Conservation (phyloP, 2,113 vertebrate species). For the Bufo bufo region DNA sequence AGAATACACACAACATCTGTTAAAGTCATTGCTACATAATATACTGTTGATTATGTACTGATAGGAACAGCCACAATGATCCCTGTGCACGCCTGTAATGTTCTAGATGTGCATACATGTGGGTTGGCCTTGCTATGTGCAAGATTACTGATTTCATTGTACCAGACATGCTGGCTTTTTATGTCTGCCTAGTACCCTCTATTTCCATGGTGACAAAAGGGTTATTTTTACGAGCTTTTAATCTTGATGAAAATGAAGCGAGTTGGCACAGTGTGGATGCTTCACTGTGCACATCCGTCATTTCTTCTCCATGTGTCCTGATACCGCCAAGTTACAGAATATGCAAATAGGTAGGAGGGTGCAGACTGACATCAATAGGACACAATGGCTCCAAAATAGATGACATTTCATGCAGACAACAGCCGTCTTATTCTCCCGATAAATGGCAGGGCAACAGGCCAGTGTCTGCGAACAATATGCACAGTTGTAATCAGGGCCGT, state of each 20-base stretch:
- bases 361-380: constrained; percentile 45
- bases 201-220: constrained; percentile 48
- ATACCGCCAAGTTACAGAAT: constrained; percentile 32
- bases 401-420: constrained; percentile 32
- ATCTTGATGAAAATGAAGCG: constrained; percentile 19
- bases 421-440: constrained; percentile 33
- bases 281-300: constrained; percentile 38
- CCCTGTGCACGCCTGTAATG: background rate
- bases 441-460: constrained; percentile 28
- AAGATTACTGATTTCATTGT: background rate
- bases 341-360: constrained; percentile 35
- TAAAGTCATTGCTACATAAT: no score
- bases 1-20: no score
- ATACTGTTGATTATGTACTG: no score
- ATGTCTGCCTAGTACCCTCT: background rate
- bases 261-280: background rate
- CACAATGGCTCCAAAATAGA: constrained; percentile 29
- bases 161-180: background rate
- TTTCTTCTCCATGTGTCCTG: background rate
- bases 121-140: background rate
- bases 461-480: background rate
- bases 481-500: background rate
- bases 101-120: background rate
- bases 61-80: background rate
- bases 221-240: constrained; percentile 40